phyloP scores from a whole-genome alignment of 2,888 invertebrate genomes.

The Petrolisthes cinctipes region DNA sequence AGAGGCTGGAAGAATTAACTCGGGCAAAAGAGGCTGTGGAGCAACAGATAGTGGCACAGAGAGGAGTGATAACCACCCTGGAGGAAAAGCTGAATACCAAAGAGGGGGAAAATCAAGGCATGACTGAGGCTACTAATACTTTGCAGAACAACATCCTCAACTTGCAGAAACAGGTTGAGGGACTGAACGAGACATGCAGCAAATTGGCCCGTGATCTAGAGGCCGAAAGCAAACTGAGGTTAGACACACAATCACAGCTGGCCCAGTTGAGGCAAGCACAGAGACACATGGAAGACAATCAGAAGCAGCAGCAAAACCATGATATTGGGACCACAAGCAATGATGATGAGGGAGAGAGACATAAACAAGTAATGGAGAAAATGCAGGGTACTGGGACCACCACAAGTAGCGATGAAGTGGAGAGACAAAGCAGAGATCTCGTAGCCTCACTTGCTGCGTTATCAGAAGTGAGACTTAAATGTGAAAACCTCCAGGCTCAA shows the following conservation, averaged over 20 bases:
- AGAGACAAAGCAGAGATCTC: constrained; percentile 20
- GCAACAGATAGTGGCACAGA: constrained; percentile 25
- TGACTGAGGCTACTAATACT: constrained; percentile 30
- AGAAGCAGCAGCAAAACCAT: neutral
- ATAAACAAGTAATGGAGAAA: constrained; percentile 6
- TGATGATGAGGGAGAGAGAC: neutral
- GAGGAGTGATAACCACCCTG: constrained; percentile 22
- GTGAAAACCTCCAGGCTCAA: constrained; percentile 29
- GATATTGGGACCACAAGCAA: neutral
- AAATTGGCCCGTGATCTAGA: constrained; percentile 48
- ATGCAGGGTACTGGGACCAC: too few species aligned
- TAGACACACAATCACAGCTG: constrained; percentile 42
- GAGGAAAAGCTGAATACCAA: constrained; percentile 35
- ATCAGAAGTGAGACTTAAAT: constrained; percentile 1
- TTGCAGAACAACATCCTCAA: constrained; percentile 48
- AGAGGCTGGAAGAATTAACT: constrained; percentile 24
- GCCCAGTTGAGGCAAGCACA: constrained; percentile 15
- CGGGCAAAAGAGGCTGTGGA: constrained; percentile 26
- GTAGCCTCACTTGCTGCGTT: neutral
- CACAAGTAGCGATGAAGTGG: constrained; percentile 5
- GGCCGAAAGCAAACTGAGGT: constrained; percentile 40
- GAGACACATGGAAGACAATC: constrained; percentile 31
- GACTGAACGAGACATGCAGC: constrained; percentile 42
- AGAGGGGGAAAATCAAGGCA: constrained; percentile 13
- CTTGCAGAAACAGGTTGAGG: constrained; percentile 54